A percentile compares a stretch with the other conserved stretches of the same genome.
Conservation (phyloP, 2,113 vertebrate species). For the Sitta europaea region DNA sequence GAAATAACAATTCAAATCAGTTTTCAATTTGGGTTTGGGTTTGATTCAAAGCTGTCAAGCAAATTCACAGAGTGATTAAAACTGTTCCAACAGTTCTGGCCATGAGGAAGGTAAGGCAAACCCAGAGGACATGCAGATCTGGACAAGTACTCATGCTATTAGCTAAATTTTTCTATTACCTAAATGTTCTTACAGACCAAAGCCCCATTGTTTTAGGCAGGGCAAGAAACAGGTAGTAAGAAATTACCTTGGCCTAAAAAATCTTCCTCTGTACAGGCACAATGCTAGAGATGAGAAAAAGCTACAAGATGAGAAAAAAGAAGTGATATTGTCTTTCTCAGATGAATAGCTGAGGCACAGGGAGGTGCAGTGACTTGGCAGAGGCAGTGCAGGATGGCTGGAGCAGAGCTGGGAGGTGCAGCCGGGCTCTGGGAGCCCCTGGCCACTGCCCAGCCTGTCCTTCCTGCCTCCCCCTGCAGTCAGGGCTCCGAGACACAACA, state of each 20-base stretch:
- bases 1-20: constrained; percentile 49
- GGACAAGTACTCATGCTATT: constrained; percentile 47
- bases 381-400: neutral
- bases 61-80: constrained; percentile 41
- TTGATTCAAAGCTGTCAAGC: constrained; percentile 51
- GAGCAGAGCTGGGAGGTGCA: neutral
- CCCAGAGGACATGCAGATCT: constrained; percentile 61
- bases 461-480: neutral
- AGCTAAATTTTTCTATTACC: constrained; percentile 26
- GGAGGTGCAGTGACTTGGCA: neutral
- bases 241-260: neutral
- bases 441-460: neutral
- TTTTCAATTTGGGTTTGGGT: constrained; percentile 62
- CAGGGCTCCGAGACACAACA: neutral
- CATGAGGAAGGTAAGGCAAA: constrained; percentile 47
- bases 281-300: neutral
- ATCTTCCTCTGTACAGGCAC: neutral
- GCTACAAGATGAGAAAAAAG: neutral
- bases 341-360: neutral
- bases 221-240: constrained; percentile 8
- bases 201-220: constrained; percentile 14
- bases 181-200: constrained; percentile 5
- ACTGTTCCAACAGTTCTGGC: constrained; percentile 47
- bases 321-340: neutral
- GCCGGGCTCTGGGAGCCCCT: accelerated